Conservation (phyloP, 64 coral and sea anemone species). For the Montipora capricornis region DNA sequence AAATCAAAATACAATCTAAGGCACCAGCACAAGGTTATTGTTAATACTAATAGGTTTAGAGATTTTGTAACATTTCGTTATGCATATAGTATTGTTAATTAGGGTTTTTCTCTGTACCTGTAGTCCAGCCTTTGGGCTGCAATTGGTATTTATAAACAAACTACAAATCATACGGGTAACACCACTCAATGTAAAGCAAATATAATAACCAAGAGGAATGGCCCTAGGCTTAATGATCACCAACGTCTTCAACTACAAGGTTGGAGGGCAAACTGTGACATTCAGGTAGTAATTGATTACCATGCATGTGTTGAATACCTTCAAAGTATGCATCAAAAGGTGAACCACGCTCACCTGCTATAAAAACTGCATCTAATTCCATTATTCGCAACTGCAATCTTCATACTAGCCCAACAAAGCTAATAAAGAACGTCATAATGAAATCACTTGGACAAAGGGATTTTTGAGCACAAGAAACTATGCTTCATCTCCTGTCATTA, state of each 20-base stretch:
- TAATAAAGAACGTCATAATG: conserved; percentile 39
- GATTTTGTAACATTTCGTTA: no score
- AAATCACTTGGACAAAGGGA: neutral
- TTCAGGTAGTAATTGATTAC: conserved; percentile 61
- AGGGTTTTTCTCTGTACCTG: no score
- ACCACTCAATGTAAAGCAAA: conserved; percentile 31
- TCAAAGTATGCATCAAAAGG: conserved; percentile 65
- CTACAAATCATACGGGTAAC: no score
- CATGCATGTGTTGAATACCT: conserved; percentile 67
- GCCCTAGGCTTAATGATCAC: conserved; percentile 49
- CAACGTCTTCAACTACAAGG: conserved; percentile 50
- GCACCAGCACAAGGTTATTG: no score
- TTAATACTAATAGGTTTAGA: no score
- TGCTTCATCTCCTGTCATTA: neutral
- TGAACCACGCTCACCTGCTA: conserved; percentile 45
- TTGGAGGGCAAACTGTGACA: conserved; percentile 70
- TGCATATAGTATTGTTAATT: no score
- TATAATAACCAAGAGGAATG: conserved; percentile 50
- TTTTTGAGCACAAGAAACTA: no score
- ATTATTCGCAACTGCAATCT: conserved; percentile 25
- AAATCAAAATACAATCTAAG: no score
- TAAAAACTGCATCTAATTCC: conserved; percentile 57
- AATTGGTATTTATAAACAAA: no score
- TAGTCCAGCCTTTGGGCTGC: no score
- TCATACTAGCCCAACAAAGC: conserved; percentile 21